Percentiles rank a stretch among this genome's conserved stretches.
phyloP scores from a whole-genome alignment of 2,113 vertebrate species.

The Raja brachyura region DNA sequence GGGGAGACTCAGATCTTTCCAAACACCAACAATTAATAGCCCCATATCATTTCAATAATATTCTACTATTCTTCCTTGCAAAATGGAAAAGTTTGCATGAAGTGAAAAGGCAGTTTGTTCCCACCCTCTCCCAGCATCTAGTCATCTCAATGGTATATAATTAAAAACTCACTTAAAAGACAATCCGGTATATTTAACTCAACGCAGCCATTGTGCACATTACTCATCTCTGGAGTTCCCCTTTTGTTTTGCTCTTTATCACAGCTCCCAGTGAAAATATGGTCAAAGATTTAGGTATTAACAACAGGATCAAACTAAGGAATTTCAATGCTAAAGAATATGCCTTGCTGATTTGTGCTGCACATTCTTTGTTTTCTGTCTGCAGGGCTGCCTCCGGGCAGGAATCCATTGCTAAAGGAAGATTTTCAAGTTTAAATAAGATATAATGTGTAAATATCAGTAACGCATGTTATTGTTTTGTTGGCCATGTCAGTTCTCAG shows the following conservation, averaged over 20 bases:
- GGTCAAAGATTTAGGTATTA: background rate
- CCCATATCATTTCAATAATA: too few species aligned
- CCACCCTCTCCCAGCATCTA: background rate
- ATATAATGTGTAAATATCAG: background rate
- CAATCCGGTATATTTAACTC: background rate
- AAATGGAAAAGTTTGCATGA: background rate
- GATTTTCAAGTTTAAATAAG: background rate
- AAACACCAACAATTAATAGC: too few species aligned
- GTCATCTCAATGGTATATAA: background rate
- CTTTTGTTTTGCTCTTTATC: background rate
- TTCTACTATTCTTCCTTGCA: too few species aligned
- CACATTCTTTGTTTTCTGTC: background rate
- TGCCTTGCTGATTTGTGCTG: background rate
- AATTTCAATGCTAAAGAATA: background rate
- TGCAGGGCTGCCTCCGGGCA: background rate
- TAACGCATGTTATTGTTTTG: conserved; percentile 1
- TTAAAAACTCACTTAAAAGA: background rate
- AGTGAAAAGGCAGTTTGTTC: background rate
- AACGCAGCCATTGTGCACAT: background rate
- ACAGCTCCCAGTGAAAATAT: background rate
- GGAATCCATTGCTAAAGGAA: background rate
- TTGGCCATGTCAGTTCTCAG: conserved; percentile 22
- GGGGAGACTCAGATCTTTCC: too few species aligned
- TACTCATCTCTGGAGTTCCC: background rate
- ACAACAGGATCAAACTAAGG: conserved; percentile 4